These are phyloP conservation scores for Pseudococcus longispinus DNA, from an alignment of 2,888 invertebrate species.

Conservation along the genomic window DNA sequence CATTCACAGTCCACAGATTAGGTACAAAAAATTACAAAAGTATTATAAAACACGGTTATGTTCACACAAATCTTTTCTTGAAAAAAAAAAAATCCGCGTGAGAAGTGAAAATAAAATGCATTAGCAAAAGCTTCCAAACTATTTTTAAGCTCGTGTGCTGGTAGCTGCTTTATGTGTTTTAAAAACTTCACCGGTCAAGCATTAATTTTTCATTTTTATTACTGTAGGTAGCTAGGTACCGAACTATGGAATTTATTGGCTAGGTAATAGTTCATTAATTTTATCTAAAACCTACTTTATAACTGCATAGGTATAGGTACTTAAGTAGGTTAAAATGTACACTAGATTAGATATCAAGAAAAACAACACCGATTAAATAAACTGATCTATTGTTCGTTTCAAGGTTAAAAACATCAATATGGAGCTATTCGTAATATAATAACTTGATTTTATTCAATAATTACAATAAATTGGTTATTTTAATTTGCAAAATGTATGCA, in stretches of 20 bases:
- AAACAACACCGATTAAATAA: background rate
- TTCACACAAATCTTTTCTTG: background rate
- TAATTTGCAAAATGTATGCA: background rate
- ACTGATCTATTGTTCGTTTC: background rate
- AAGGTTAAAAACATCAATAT: background rate
- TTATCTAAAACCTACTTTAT: background rate
- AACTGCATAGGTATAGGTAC: conserved; percentile 11
- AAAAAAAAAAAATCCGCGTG: conserved; percentile 4
- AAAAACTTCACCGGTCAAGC: conserved; percentile 35
- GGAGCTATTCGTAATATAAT: background rate
- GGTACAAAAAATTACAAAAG: background rate
- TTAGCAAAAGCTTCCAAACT: conserved; percentile 44
- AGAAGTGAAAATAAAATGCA: conserved; percentile 49
- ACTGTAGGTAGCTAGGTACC: background rate
- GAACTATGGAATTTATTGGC: conserved; percentile 6
- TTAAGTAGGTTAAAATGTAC: background rate
- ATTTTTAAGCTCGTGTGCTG: conserved; percentile 49
- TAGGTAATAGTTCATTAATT: background rate
- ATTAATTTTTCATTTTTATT: conserved; percentile 42
- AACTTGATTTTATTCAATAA: background rate
- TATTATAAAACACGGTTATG: background rate
- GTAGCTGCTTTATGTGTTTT: conserved; percentile 40
- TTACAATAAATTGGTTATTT: background rate
- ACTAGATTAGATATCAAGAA: background rate
- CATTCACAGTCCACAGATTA: background rate